Evolutionary conservation across 2,888 invertebrate species (phyloP).

Genomic region (Drosophila longiperda): DNA sequence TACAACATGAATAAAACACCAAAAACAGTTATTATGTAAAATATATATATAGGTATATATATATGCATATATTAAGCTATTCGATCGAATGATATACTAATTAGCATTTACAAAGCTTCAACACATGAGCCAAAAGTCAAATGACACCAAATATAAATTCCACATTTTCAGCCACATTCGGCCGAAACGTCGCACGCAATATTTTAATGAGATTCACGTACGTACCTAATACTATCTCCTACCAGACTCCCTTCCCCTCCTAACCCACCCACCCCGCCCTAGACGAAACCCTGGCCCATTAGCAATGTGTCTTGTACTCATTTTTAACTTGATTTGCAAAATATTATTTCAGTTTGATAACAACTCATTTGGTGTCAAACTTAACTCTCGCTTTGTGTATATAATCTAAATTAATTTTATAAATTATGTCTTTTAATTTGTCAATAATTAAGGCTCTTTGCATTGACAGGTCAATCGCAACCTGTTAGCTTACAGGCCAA

Average conservation of each 20-base stretch:
- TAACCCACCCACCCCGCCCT: not conserved
- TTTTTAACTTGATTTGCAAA: conserved; percentile 71
- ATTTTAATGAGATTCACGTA: conserved; percentile 67
- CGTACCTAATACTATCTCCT: conserved; percentile 43
- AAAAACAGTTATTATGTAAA: conserved; percentile 27
- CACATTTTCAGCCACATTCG: conserved; percentile 55
- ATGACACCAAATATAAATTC: conserved; percentile 17
- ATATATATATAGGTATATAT: conserved; percentile 14
- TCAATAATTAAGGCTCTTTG: conserved; percentile 27
- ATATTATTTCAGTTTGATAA: conserved; percentile 45
- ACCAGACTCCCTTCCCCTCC: conserved; percentile 1
- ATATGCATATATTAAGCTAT: conserved; percentile 17
- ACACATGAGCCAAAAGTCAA: conserved; percentile 23
- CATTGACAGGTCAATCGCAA: conserved; percentile 77
- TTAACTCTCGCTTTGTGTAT: conserved; percentile 65
- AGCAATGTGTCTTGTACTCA: conserved; percentile 65
- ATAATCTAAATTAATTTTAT: conserved; percentile 28
- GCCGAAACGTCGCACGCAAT: conserved; percentile 52
- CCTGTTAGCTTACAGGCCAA: conserved; percentile 85
- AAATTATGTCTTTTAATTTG: not conserved
- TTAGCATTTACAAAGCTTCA: conserved; percentile 26
- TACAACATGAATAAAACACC: conserved; percentile 26
- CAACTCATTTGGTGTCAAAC: conserved; percentile 39
- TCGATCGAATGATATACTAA: conserved; percentile 26
- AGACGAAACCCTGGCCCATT: not conserved